A percentile compares a stretch with the other conserved stretches of the same genome.
Conservation (phyloP, 1,140 invertebrate species). For the Leptopilina boulardi region DNA sequence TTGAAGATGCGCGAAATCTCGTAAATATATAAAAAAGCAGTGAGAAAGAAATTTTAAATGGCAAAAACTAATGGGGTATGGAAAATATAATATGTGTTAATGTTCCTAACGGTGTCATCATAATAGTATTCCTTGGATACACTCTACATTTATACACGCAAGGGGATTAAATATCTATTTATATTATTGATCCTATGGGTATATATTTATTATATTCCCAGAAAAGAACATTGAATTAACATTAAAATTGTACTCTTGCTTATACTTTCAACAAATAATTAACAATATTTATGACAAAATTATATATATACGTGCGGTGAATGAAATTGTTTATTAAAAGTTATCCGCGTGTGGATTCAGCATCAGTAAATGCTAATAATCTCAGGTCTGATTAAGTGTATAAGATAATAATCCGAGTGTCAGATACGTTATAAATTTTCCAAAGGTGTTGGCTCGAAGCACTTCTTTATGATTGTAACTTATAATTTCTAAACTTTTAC, state of each 20-base stretch:
- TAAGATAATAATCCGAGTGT: neutral
- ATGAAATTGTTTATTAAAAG: no score
- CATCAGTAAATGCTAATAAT: no score
- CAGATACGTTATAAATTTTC: neutral
- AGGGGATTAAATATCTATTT: neutral
- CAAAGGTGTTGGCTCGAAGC: neutral
- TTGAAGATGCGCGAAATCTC: neutral
- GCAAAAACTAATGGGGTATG: neutral
- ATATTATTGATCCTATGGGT: neutral
- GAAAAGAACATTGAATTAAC: neutral
- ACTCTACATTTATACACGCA: neutral
- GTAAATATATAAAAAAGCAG: constrained; percentile 9
- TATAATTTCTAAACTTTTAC: constrained; percentile 4
- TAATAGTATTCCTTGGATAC: neutral
- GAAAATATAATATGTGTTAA: constrained; percentile 4
- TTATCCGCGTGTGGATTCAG: no score
- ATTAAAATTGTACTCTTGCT: no score
- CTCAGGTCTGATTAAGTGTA: no score
- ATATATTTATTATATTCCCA: neutral
- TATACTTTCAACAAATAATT: neutral
- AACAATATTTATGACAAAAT: neutral
- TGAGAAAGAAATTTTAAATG: constrained; percentile 1
- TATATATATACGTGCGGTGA: no score
- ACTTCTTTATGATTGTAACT: neutral
- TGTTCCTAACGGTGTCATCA: neutral